Percentiles rank a stretch among this genome's conserved stretches.
Evolutionary conservation across 2,113 vertebrate species (phyloP).

Genomic region (Todiramphus chloris): DNA sequence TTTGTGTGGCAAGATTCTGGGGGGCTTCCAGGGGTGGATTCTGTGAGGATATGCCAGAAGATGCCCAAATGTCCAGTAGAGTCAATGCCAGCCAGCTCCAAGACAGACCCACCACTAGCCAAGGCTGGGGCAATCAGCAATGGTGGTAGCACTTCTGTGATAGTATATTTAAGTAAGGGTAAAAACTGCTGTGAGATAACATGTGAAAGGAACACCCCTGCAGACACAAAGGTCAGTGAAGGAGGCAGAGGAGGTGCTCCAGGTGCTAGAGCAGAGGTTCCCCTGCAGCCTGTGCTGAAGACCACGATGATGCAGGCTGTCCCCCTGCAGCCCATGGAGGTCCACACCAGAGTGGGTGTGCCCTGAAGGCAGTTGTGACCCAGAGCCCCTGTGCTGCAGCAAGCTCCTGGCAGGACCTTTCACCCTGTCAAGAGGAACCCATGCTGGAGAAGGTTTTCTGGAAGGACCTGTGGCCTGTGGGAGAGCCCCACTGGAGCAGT

Average conservation of each 20-base stretch:
- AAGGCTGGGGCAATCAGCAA: background rate
- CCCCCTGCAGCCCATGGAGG: background rate
- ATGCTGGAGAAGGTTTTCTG: background rate
- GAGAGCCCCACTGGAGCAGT: background rate
- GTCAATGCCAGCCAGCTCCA: background rate
- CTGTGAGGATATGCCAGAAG: background rate
- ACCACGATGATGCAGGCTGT: background rate
- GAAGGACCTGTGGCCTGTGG: background rate
- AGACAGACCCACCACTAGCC: background rate
- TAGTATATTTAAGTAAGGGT: background rate
- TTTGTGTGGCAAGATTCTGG: background rate
- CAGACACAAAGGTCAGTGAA: background rate
- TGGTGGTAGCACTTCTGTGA: background rate
- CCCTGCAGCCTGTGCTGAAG: background rate
- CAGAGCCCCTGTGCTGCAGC: background rate
- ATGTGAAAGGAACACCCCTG: background rate
- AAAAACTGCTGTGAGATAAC: background rate
- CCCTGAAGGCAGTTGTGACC: background rate
- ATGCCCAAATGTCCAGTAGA: background rate
- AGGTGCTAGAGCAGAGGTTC: background rate
- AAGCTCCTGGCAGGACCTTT: background rate
- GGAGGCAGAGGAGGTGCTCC: background rate
- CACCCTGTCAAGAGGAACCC: background rate
- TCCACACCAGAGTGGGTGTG: fast-evolving
- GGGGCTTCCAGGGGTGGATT: background rate